These are phyloP conservation scores for Sylvia atricapilla DNA, from an alignment of 2,113 vertebrate species.

Conservation along the genomic window DNA sequence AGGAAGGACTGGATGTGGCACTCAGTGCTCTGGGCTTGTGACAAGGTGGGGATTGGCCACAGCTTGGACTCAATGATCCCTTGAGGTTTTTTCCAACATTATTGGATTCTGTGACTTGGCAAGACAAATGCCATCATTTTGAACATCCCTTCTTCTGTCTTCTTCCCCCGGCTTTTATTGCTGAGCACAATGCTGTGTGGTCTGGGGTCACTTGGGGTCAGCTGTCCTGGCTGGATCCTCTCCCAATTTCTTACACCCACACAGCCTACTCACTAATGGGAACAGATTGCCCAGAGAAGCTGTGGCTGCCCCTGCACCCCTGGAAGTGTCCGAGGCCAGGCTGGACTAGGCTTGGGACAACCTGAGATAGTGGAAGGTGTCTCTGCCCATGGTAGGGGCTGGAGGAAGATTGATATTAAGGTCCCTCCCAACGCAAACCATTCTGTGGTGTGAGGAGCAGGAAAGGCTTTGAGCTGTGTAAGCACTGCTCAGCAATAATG, in stretches of 20 bases:
- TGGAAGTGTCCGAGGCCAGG: background rate
- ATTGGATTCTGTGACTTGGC: too few relatives aligned
- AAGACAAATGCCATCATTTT: background rate
- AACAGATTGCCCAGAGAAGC: background rate
- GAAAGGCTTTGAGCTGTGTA: background rate
- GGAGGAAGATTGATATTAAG: background rate
- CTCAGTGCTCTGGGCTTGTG: background rate
- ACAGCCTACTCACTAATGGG: background rate
- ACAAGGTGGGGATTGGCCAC: background rate
- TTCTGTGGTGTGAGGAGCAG: background rate
- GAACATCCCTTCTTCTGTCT: background rate
- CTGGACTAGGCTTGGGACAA: accelerated
- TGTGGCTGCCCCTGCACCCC: background rate
- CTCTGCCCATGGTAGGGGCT: background rate
- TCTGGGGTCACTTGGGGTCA: background rate
- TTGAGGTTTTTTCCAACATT: background rate
- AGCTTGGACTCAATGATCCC: background rate
- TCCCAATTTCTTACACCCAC: background rate
- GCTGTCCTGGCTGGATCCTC: background rate
- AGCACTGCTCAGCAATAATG: background rate
- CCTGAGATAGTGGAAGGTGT: background rate
- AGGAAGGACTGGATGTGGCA: accelerated
- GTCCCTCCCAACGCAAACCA: background rate
- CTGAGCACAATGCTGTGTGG: background rate
- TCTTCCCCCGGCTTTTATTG: background rate